A percentile compares a stretch with the other conserved stretches of the same genome.
Conservation (phyloP, 1,140 invertebrate species). For the Drosophila parabipectinata region DNA sequence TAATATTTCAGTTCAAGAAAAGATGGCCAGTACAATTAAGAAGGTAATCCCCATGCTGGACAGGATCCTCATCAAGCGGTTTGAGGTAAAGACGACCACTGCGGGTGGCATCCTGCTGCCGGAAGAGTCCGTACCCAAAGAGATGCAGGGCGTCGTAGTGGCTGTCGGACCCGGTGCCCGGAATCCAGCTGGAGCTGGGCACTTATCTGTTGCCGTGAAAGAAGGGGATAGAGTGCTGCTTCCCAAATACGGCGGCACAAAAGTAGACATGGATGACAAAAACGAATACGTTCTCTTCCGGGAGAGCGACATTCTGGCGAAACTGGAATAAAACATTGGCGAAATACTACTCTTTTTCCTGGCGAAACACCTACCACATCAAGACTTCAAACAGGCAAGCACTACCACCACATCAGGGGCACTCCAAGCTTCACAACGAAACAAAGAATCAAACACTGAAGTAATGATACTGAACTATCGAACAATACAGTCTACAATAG, state of each 20-base stretch:
- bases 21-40: conserved; percentile 86
- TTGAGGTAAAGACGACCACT: conserved; percentile 96
- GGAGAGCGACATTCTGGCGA: conserved; percentile 98
- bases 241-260: conserved; percentile 99
- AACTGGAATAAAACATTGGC: conserved; percentile 86
- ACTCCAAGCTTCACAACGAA: too few relatives aligned
- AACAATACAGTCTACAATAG: too few relatives aligned
- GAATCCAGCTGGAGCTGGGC: conserved; percentile 93
- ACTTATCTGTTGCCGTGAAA: conserved; percentile 92
- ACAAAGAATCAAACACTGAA: too few relatives aligned
- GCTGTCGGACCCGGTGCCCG: conserved; percentile 95
- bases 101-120: conserved; percentile 99
- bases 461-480: too few relatives aligned
- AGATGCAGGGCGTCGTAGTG: conserved; percentile 96
- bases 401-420: too few relatives aligned
- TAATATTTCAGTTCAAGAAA: background rate
- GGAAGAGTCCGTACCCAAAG: conserved; percentile 97
- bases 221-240: conserved; percentile 97
- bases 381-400: too few relatives aligned
- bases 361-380: too few relatives aligned
- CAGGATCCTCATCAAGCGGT: conserved; percentile 96
- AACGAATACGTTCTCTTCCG: conserved; percentile 97
- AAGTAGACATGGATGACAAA: conserved; percentile 90
- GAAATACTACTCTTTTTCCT: background rate
- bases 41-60: conserved; percentile 97